Conservation (phyloP, 2,888 invertebrate genomes). For the Ennomos erosarius region DNA sequence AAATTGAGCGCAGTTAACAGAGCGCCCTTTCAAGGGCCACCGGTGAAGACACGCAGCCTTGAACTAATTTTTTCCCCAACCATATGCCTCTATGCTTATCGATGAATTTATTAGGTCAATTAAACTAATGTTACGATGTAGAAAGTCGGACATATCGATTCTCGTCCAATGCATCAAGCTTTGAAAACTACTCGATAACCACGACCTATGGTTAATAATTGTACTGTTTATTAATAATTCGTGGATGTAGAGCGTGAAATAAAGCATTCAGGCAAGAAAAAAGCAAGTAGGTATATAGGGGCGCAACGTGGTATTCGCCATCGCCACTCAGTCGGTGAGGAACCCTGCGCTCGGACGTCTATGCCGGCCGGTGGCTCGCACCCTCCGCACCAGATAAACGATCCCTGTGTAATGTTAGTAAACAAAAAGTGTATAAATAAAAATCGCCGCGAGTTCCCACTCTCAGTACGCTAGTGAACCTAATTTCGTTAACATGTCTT, state of each 20-base stretch:
- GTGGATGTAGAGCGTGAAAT: slow-evolving; percentile 82
- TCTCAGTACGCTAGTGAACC: slow-evolving; percentile 69
- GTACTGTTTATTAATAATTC: slow-evolving; percentile 69
- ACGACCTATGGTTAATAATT: slow-evolving; percentile 54
- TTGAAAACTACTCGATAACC: slow-evolving; percentile 54
- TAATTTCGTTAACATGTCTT: slow-evolving; percentile 69
- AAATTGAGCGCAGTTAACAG: slow-evolving; percentile 15
- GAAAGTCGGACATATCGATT: slow-evolving; percentile 54
- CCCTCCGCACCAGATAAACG: slow-evolving; percentile 47
- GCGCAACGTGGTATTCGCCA: slow-evolving; percentile 60
- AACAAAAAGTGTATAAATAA: slow-evolving; percentile 80
- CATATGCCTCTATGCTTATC: slow-evolving; percentile 53
- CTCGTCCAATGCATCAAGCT: slow-evolving; percentile 46
- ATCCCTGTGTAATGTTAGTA: slow-evolving; percentile 78
- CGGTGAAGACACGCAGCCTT: slow-evolving; percentile 50
- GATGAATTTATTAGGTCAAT: slow-evolving; percentile 62
- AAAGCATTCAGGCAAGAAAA: slow-evolving; percentile 75
- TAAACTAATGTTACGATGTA: slow-evolving; percentile 47
- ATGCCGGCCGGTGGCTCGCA: slow-evolving; percentile 37
- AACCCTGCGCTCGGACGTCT: slow-evolving; percentile 38
- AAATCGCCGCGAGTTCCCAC: slow-evolving; percentile 62
- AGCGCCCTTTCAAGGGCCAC: slow-evolving; percentile 22
- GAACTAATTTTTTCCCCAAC: slow-evolving; percentile 62
- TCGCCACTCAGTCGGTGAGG: slow-evolving; percentile 64
- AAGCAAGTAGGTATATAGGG: slow-evolving; percentile 78